Conservation (phyloP, 2,797 vertebrate genomes). For the Todus mexicanus region DNA sequence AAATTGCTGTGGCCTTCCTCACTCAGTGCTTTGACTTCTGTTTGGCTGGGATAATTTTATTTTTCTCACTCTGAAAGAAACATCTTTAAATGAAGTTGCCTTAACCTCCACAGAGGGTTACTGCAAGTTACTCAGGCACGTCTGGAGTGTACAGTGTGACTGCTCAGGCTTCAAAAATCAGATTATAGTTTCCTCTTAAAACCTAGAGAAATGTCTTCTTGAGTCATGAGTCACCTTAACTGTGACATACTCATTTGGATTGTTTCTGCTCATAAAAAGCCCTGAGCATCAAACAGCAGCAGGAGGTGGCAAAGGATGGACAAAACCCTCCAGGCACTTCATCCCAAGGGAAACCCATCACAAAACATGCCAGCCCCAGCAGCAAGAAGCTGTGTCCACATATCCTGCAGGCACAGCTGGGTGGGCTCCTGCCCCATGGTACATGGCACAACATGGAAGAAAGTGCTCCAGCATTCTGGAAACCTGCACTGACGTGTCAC, state of each 20-base stretch:
- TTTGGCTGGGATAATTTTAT: background rate
- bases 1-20: background rate
- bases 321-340: background rate
- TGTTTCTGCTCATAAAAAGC: slow-evolving; percentile 12
- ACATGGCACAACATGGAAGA: rapidly evolving
- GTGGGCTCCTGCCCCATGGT: background rate
- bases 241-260: background rate
- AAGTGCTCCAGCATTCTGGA: background rate
- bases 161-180: slow-evolving; percentile 27
- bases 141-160: background rate
- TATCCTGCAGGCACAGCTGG: background rate
- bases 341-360: background rate
- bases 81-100: background rate
- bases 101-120: background rate
- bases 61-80: background rate
- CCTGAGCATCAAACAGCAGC: background rate
- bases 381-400: rapidly evolving
- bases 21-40: background rate
- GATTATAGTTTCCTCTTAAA: slow-evolving; percentile 7
- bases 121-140: background rate
- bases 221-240: background rate
- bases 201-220: background rate
- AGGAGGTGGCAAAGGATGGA: background rate
- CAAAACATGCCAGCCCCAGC: background rate
- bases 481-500: rapidly evolving